phyloP scores from a whole-genome alignment of 2,113 vertebrate genomes.

The Orycteropus afer region DNA sequence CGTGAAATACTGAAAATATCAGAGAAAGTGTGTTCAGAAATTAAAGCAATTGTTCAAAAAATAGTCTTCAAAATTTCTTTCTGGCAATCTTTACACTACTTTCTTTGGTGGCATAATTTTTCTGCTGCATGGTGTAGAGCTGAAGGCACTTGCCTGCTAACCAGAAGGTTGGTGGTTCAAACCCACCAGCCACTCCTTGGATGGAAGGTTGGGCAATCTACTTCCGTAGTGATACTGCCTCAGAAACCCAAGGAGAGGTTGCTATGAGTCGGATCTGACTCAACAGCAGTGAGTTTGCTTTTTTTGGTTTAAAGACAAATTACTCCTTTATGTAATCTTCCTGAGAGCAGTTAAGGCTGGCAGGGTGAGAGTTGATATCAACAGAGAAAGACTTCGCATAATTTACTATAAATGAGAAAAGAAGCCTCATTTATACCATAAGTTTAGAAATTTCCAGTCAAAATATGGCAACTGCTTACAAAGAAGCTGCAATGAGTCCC shows the following conservation, averaged over 20 bases:
- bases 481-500: background rate
- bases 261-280: too few species aligned
- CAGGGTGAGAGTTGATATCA: background rate
- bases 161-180: too few species aligned
- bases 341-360: background rate
- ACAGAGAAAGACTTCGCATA: background rate
- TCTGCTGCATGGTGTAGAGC: too few species aligned
- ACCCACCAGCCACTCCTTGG: too few species aligned
- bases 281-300: too few species aligned
- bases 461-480: background rate
- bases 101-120: background rate
- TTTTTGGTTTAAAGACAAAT: background rate
- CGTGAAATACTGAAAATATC: background rate
- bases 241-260: too few species aligned
- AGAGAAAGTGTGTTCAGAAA: background rate
- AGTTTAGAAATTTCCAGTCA: background rate
- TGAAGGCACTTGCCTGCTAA: too few species aligned
- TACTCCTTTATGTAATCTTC: background rate
- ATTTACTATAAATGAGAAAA: background rate
- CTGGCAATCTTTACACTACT: background rate
- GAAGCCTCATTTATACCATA: background rate
- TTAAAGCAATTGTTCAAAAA: background rate
- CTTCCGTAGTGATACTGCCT: too few species aligned
- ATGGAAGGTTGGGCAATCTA: too few species aligned
- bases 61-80: background rate